Conservation (phyloP, 2,797 vertebrate species). For the Parauchenoglanis ngamensis region DNA sequence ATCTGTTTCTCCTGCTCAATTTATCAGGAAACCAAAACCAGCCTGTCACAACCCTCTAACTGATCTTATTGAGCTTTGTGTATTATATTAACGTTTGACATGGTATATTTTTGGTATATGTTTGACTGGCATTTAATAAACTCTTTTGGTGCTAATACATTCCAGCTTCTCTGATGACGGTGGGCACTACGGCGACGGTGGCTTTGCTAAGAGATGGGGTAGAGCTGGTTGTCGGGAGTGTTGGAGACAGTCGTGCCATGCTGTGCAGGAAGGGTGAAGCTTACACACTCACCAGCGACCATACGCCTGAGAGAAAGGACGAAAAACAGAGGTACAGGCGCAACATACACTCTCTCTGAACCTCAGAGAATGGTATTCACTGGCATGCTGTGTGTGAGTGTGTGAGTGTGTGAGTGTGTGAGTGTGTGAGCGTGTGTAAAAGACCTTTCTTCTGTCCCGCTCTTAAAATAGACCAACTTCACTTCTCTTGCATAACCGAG, state of each 20-base stretch:
- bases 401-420: not conserved
- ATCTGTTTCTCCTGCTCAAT: not conserved
- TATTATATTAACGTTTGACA: not conserved
- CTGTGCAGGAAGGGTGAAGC: slow-evolving; percentile 92
- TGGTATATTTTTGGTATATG: not conserved
- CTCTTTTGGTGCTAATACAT: not conserved
- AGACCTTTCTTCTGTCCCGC: not conserved
- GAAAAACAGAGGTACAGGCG: slow-evolving; percentile 89
- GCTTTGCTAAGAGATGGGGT: slow-evolving; percentile 92
- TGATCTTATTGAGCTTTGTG: not conserved
- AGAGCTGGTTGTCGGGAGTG: slow-evolving; percentile 93
- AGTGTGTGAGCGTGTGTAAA: not conserved
- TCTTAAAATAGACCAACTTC: slow-evolving; percentile 14
- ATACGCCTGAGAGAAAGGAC: slow-evolving; percentile 95
- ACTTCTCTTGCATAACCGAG: not conserved
- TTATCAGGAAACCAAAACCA: not conserved
- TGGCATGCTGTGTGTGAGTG: not conserved
- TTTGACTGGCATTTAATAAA: not conserved
- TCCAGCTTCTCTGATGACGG: slow-evolving; percentile 77
- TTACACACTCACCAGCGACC: slow-evolving; percentile 89
- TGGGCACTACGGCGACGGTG: slow-evolving; percentile 94
- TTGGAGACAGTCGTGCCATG: slow-evolving; percentile 94
- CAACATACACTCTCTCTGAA: not conserved
- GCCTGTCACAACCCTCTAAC: not conserved
- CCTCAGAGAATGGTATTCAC: slow-evolving; percentile 6